Conservation (phyloP, 2,888 invertebrate species). For the Diplazon laetatorius region DNA sequence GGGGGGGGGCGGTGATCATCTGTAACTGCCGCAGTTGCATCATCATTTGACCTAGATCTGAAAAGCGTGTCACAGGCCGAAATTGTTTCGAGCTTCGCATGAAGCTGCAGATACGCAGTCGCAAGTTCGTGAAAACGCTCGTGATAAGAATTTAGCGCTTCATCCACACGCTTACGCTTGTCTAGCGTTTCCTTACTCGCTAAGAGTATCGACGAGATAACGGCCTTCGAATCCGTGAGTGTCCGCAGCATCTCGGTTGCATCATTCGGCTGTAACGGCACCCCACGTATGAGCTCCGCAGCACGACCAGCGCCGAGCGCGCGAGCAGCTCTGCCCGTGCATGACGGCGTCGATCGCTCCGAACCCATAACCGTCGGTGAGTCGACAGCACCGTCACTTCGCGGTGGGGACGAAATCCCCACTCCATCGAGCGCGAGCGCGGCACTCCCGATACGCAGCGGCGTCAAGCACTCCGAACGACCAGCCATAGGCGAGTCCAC, state of each 20-base stretch:
- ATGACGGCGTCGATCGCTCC: too few species aligned
- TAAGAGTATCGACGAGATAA: not conserved
- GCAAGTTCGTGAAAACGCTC: not conserved
- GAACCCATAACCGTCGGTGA: too few species aligned
- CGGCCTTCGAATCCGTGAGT: not conserved
- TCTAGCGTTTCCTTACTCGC: not conserved
- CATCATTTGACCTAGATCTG: not conserved
- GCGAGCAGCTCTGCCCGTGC: too few species aligned
- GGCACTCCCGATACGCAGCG: too few species aligned
- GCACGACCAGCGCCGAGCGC: too few species aligned
- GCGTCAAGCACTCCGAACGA: too few species aligned
- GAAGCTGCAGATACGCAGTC: constrained; percentile 1
- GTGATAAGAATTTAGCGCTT: not conserved
- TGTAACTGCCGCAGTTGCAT: not conserved
- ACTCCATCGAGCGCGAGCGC: too few species aligned
- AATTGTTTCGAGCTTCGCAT: not conserved
- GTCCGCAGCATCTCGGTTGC: not conserved
- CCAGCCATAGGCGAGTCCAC: too few species aligned
- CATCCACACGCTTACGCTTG: not conserved
- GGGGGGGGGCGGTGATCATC: not conserved
- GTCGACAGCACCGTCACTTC: too few species aligned
- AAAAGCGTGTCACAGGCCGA: not conserved
- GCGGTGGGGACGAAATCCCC: too few species aligned
- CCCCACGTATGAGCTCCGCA: not conserved
- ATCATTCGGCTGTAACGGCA: not conserved